Percentiles rank a stretch among this genome's conserved stretches.
phyloP scores from a whole-genome alignment of 2,888 invertebrate genomes.

The Aspidapion aeneum region DNA sequence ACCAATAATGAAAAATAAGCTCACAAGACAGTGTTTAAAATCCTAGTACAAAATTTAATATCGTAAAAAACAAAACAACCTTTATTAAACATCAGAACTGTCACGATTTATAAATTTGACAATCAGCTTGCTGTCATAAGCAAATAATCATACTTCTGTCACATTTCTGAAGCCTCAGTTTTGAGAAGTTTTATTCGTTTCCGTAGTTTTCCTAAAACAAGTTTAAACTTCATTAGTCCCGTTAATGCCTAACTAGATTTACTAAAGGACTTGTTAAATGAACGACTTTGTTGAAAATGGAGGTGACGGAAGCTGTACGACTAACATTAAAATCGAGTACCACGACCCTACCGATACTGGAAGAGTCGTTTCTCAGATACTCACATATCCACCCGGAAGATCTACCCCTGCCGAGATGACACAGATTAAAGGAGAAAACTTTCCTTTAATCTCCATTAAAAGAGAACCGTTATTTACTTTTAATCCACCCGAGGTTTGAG shows the following conservation, averaged over 20 bases:
- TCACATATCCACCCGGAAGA: slow-evolving; percentile 26
- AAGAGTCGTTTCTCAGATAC: slow-evolving; percentile 33
- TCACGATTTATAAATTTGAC: neutral
- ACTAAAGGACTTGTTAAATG: slow-evolving; percentile 7
- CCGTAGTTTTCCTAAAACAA: neutral
- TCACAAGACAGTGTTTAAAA: no score
- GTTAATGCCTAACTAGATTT: neutral
- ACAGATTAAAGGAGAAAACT: slow-evolving; percentile 25
- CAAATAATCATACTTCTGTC: neutral
- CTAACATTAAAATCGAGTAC: slow-evolving; percentile 33
- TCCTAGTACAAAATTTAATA: no score
- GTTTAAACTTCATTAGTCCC: neutral
- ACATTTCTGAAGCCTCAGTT: neutral
- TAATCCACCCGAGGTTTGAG: neutral
- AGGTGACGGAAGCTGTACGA: slow-evolving; percentile 11
- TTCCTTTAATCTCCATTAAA: slow-evolving; percentile 45
- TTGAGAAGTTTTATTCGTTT: neutral
- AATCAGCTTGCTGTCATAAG: neutral
- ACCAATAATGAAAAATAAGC: no score
- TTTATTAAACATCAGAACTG: neutral
- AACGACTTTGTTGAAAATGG: slow-evolving; percentile 13
- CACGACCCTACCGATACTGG: slow-evolving; percentile 31
- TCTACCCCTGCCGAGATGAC: slow-evolving; percentile 17
- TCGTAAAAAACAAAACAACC: neutral
- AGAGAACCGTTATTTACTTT: slow-evolving; percentile 27